These are phyloP conservation scores for Sphinx pinastri DNA, from an alignment of 2,888 invertebrate genomes.

Conservation along the genomic window DNA sequence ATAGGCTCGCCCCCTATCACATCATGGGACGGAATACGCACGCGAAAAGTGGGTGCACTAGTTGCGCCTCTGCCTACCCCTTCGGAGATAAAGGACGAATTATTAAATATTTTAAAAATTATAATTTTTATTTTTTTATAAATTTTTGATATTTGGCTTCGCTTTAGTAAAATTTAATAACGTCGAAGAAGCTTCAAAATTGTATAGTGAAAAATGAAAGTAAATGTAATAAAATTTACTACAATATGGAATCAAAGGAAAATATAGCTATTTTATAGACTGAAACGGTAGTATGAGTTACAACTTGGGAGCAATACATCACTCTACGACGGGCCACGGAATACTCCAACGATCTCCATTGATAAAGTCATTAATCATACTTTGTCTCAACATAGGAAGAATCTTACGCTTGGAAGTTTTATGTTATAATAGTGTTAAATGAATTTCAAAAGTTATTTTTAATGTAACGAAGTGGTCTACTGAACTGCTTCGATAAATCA, in stretches of 20 bases:
- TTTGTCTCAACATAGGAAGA: constrained; percentile 40
- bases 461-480: not conserved
- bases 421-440: not conserved
- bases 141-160: too few species aligned
- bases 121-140: too few species aligned
- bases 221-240: not conserved
- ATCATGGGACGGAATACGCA: too few species aligned
- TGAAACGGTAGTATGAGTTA: constrained; percentile 1
- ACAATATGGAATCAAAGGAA: not conserved
- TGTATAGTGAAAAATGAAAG: not conserved
- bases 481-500: not conserved
- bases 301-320: constrained; percentile 51
- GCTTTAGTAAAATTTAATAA: too few species aligned
- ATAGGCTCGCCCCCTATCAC: too few species aligned
- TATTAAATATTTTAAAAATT: too few species aligned
- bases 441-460: constrained; percentile 2
- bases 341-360: constrained; percentile 56
- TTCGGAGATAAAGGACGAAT: too few species aligned
- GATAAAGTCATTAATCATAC: constrained; percentile 65
- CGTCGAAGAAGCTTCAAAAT: too few species aligned
- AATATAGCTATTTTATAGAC: constrained; percentile 9
- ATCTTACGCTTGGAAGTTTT: not conserved
- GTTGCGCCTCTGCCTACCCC: too few species aligned
- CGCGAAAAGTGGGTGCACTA: too few species aligned
- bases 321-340: constrained; percentile 41